phyloP scores from a whole-genome alignment of 2,113 vertebrate species.

The Hippocampus zosterae region DNA sequence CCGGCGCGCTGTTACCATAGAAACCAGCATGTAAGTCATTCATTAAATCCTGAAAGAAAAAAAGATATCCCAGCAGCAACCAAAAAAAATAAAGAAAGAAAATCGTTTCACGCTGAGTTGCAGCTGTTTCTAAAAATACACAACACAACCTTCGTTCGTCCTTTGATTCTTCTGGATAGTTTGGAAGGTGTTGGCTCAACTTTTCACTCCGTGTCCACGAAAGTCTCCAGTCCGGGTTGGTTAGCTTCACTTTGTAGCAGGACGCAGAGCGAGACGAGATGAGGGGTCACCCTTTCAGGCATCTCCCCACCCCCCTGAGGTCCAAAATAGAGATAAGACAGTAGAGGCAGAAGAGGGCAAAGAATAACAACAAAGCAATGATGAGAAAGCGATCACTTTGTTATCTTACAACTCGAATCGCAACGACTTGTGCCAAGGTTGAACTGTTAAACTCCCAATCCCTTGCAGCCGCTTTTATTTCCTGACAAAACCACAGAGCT shows the following conservation, averaged over 20 bases:
- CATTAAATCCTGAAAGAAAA: conserved; percentile 43
- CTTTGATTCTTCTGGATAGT: neutral
- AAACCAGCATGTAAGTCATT: conserved; percentile 48
- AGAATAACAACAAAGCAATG: conserved; percentile 5
- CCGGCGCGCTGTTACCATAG: conserved; percentile 49
- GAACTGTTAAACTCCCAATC: too few relatives aligned
- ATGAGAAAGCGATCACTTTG: conserved; percentile 29
- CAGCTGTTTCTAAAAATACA: conserved; percentile 8
- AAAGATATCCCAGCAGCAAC: conserved; percentile 25
- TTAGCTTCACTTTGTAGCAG: conserved; percentile 6
- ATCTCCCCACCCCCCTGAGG: conserved; percentile 2
- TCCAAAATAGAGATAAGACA: conserved; percentile 52
- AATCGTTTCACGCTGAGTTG: conserved; percentile 36
- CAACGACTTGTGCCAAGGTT: too few relatives aligned
- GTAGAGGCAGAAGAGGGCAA: neutral
- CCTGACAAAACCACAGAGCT: too few relatives aligned
- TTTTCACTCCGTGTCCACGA: neutral
- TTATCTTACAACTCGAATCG: conserved; percentile 24
- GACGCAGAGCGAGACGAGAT: conserved; percentile 19
- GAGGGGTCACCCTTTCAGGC: conserved; percentile 26
- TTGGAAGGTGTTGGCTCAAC: neutral
- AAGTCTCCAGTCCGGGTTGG: neutral
- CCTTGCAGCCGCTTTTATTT: too few relatives aligned
- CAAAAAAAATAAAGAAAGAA: conserved; percentile 22
- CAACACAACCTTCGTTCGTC: neutral